Evolutionary conservation across 2,797 vertebrate species (phyloP).

Genomic region (Malacoctenus gilli): DNA sequence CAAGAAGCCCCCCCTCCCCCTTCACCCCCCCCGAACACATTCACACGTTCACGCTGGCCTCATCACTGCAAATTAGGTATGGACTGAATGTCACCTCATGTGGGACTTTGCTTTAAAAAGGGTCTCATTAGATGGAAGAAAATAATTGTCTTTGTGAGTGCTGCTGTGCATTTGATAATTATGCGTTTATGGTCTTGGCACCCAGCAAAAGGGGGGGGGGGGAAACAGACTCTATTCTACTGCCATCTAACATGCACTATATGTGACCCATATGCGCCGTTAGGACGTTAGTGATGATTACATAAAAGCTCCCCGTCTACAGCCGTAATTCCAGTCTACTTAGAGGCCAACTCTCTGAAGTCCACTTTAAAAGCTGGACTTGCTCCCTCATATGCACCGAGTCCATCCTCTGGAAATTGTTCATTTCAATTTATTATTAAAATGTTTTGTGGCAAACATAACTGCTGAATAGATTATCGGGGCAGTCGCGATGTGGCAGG

Average conservation of each 20-base stretch:
- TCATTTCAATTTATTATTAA: too few relatives aligned
- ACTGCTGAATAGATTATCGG: too few relatives aligned
- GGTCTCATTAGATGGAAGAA: conserved; percentile 5
- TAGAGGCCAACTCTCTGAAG: not conserved
- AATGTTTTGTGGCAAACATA: too few relatives aligned
- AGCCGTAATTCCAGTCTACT: not conserved
- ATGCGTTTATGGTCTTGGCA: conserved; percentile 10
- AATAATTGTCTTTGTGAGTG: conserved; percentile 13
- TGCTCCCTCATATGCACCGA: too few relatives aligned
- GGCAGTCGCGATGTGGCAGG: too few relatives aligned
- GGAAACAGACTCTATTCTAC: conserved; percentile 1
- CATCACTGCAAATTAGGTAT: conserved; percentile 11
- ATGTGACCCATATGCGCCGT: not conserved
- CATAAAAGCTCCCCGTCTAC: not conserved
- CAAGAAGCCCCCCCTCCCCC: conserved; percentile 19
- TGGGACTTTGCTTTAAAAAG: conserved; percentile 9
- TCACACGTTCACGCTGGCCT: conserved; percentile 11
- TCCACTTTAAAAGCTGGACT: too few relatives aligned
- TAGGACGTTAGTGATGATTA: not conserved
- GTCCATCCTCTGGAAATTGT: too few relatives aligned
- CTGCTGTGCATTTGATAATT: conserved; percentile 9
- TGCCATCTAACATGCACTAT: not conserved
- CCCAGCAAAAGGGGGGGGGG: not conserved
- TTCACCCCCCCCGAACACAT: conserved; percentile 26
- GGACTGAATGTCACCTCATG: conserved; percentile 2